A percentile compares a stretch with the other conserved stretches of the same genome.
phyloP scores from a whole-genome alignment of 2,113 vertebrate species.

The Gambusia holbrooki region DNA sequence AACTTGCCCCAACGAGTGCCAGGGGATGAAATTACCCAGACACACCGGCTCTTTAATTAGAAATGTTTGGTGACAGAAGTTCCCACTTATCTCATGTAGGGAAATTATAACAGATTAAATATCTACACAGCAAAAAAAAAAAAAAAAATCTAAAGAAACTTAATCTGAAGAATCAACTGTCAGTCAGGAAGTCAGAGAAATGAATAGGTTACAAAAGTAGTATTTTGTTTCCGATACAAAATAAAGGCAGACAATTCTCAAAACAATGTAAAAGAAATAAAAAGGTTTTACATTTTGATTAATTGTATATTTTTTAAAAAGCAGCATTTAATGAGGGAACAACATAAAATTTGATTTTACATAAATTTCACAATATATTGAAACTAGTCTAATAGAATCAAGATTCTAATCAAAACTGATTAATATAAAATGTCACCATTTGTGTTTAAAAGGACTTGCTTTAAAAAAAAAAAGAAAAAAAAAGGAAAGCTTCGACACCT shows the following conservation, averaged over 20 bases:
- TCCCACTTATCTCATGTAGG: slow-evolving; percentile 1
- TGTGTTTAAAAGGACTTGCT: no score
- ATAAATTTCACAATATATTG: background rate
- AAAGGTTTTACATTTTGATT: no score
- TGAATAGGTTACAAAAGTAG: background rate
- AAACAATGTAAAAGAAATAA: background rate
- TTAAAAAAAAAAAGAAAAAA: no score
- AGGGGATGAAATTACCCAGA: slow-evolving; percentile 41
- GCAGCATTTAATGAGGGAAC: background rate
- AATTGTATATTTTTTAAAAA: no score
- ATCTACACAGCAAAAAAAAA: background rate
- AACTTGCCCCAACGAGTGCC: slow-evolving; percentile 25
- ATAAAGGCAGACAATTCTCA: background rate
- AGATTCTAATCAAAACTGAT: no score
- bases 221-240: background rate
- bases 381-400: no score
- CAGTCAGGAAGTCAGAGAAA: background rate
- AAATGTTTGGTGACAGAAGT: slow-evolving; percentile 34
- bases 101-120: background rate
- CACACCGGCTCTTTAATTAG: slow-evolving; percentile 58
- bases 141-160: background rate
- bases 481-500: no score
- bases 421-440: no score
- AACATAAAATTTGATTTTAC: no score
- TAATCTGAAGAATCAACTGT: background rate